Evolutionary conservation across 2,113 vertebrate genomes (phyloP), one percentile per base, ranked within the genome.

Genomic region (Theristicus caerulescens): DNA sequence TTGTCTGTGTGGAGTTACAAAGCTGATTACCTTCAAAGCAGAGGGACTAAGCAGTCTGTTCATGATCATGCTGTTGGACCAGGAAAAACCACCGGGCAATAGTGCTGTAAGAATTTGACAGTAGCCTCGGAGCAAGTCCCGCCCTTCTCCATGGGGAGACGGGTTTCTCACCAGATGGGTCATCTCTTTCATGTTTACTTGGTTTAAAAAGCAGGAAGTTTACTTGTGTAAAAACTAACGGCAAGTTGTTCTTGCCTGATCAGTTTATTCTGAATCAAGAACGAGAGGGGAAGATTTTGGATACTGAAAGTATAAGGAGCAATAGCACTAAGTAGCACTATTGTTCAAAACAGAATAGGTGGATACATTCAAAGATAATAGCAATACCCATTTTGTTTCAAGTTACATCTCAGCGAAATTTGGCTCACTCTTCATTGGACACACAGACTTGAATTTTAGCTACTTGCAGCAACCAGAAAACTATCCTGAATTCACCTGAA

Each of bases 121-220:
- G 34, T 5, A 15, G 12, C 17, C 44, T 69, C 0, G 0, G 38
- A 84, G 36, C 22, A 26, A 47, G 27, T 40, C 20, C 26, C 16
- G 17, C 32, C 17, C 42, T 76, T 67, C 26, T 95, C 40, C 31
- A 9, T 3, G 16, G 27, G 26, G 14, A 65, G 26, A 66, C 4
- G 8, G 31, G 57, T 26, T 81, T 86, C 67, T 83, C 51, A 65
- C 5, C 62, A 83, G 21, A 11, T 2, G 22, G 42, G 8, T 51
- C 1, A 0, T 32, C 54, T 65, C 59, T 49, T 54, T 47, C 70
- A 76, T 0, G 1, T 7, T 78, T 78, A 25, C 7, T 74, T 27
- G 14, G 7, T 29, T 80, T 84, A 29, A 70, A 77, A 76, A 62
- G 49, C 22, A 69, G 22, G 19, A 70, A 14, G 14, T 65, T 95